Base-by-base conservation (phyloP, 2,888 invertebrate species). In the Caenorhabditis sinica region DNA sequence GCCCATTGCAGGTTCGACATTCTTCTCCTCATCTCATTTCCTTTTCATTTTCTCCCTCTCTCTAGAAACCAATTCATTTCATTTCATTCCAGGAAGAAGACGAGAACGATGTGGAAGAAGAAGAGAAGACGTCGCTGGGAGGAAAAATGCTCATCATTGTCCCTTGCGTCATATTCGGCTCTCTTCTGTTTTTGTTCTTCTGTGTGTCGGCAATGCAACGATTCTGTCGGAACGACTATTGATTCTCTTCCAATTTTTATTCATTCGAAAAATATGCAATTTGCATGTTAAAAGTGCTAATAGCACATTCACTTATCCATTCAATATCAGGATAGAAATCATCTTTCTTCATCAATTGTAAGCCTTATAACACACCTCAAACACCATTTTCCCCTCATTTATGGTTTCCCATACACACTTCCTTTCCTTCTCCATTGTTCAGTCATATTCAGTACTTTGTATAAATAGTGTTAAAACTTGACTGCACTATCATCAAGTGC, bases 141-240 rank as follows among this genome's bases (percentile, higher is more conserved):
- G 82, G 83, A 45, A 87, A 86, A 69, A 74, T 88, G 53, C 76
- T 88, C 51, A 84, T 88, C 72, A 85, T 86, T 36, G 76, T 88
- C 11, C 88, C 88, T 23, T 75, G 82, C 28, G 87, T 79, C 30
- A 82, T 88, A 45, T 80, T 88, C 28, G 86, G 86, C 17, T 77
- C 83, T 3, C 80, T 88, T n/a, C 63, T 87, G n/a, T 85, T 86
- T 56, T 72, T 88, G 51, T 88, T 88, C 76, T 76, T 87, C 53
- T 88, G 86, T 53, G 86, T 87, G 2, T 87, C 88, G n/a, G 84
- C 84, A 40, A 80, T 85, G 69, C 88, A 88, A 75, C 77, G 85
- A 69, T 86, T 88, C 58, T 88, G 86, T 72, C 77, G 87, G 58
- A 86, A 82, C 40, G 88, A 88, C 65, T 82, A 79, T 28, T 56